Evolutionary conservation across 2,113 vertebrate species (phyloP).

Genomic region (Callaeas wilsoni): DNA sequence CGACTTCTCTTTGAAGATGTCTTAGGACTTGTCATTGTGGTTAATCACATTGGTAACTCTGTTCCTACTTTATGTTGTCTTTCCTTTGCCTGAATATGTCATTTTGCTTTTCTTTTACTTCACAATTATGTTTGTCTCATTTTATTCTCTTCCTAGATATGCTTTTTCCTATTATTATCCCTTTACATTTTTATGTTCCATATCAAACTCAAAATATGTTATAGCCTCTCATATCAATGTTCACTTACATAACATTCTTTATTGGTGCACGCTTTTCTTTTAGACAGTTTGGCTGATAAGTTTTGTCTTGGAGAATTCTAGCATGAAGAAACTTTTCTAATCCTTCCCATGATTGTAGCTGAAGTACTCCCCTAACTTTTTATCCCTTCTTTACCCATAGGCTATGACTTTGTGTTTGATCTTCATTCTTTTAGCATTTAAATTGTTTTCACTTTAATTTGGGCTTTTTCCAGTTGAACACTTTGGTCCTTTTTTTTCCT

Average conservation of each 20-base stretch:
- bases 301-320: background rate
- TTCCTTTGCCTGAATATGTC: background rate
- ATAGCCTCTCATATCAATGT: background rate
- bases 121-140: background rate
- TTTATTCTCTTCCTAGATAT: background rate
- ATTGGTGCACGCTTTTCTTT: background rate
- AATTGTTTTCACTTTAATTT: background rate
- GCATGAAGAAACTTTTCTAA: background rate
- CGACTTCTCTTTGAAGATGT: background rate
- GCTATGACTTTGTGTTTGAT: background rate
- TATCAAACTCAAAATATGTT: background rate
- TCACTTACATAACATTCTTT: background rate
- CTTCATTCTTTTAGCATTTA: background rate
- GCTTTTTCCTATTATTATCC: background rate
- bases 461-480: background rate
- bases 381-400: background rate
- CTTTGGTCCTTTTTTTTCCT: background rate
- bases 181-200: background rate
- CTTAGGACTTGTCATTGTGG: background rate
- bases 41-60: background rate
- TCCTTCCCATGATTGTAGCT: background rate
- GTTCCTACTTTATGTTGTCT: background rate
- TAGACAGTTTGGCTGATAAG: background rate
- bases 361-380: background rate
- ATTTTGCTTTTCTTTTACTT: background rate